These are phyloP conservation scores for Yponomeuta sedellus DNA, from an alignment of 2,888 invertebrate genomes.

Conservation along the genomic window DNA sequence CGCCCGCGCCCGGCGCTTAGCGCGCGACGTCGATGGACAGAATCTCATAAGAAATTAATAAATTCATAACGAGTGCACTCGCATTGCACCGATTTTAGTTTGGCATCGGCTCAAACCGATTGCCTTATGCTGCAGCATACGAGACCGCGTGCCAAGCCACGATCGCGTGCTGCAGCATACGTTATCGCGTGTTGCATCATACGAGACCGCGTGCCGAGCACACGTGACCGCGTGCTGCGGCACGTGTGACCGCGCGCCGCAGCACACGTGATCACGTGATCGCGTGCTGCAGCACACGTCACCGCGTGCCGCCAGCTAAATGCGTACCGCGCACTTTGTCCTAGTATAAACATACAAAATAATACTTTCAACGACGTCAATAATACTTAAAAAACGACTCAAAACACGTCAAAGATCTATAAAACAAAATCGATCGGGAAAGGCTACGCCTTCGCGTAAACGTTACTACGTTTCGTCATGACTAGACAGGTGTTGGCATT, in stretches of 20 bases:
- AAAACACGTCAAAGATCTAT: conserved; percentile 9
- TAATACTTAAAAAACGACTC: conserved; percentile 25
- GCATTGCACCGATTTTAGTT: background rate
- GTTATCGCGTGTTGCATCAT: no score
- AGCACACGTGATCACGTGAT: no score
- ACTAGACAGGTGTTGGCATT: conserved; percentile 35
- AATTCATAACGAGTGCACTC: conserved; percentile 13
- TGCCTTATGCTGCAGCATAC: no score
- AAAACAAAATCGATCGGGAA: conserved; percentile 6
- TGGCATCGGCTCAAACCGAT: conserved; percentile 6
- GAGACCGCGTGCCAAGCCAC: no score
- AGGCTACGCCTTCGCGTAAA: background rate
- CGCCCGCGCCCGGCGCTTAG: no score
- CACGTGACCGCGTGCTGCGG: no score
- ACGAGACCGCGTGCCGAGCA: no score
- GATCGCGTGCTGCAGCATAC: no score
- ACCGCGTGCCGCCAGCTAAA: background rate
- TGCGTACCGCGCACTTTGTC: background rate
- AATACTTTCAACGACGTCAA: conserved; percentile 30
- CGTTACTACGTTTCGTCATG: conserved; percentile 25
- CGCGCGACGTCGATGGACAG: conserved; percentile 24
- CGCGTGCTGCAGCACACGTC: no score
- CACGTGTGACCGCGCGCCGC: no score
- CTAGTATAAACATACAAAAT: conserved; percentile 25
- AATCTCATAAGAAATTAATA: conserved; percentile 30